Conservation (phyloP, 2,113 vertebrate species). For the Candoia aspera region DNA sequence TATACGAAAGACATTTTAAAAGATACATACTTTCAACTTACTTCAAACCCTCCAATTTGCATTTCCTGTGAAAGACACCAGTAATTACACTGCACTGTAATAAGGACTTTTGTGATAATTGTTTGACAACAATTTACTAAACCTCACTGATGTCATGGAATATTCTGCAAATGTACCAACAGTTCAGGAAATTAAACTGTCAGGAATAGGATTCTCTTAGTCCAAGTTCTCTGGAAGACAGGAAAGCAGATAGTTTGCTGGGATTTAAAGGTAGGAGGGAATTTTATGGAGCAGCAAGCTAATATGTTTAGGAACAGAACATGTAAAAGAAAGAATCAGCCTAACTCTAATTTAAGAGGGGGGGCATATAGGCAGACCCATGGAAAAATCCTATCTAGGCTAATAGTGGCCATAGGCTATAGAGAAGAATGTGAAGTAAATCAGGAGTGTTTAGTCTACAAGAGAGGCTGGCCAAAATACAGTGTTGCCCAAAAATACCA, state of each 20-base stretch:
- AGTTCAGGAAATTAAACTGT: background rate
- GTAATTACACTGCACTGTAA: background rate
- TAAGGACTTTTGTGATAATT: background rate
- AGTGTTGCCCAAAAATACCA: background rate
- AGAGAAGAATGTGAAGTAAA: background rate
- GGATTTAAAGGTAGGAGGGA: background rate
- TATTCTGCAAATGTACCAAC: background rate
- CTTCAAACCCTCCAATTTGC: background rate
- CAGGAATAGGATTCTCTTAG: background rate
- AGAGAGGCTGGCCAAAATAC: background rate
- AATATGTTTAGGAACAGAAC: background rate
- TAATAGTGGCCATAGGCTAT: background rate
- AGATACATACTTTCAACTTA: conserved; percentile 50
- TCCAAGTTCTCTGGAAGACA: background rate
- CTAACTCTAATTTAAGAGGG: background rate
- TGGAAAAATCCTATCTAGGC: background rate
- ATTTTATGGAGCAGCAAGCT: background rate
- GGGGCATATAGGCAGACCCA: background rate
- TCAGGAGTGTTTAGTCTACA: background rate
- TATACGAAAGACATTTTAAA: conserved; percentile 58
- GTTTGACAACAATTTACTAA: background rate
- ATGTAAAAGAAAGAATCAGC: background rate
- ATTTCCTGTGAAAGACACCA: background rate
- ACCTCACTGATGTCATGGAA: background rate
- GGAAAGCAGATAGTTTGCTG: background rate